phyloP scores from a whole-genome alignment of 2,797 vertebrate genomes.

The Mus spretus region DNA sequence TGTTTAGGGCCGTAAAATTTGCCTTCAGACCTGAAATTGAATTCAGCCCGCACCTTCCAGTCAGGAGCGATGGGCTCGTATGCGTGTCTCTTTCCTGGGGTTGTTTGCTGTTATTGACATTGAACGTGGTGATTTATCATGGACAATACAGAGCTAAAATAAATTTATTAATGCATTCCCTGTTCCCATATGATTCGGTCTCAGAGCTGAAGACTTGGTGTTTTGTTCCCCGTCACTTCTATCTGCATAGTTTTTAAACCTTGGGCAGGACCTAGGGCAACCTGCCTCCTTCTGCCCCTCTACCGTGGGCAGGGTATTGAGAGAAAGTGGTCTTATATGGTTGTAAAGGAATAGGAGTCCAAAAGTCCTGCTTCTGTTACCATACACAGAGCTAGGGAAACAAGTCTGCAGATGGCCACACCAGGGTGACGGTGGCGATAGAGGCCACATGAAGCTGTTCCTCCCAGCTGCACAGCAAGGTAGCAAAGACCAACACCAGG shows the following conservation, averaged over 20 bases:
- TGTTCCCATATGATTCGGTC: slow-evolving; percentile 69
- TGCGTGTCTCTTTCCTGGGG: slow-evolving; percentile 81
- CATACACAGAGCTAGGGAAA: neutral
- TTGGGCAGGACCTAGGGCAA: neutral
- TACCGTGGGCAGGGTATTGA: slow-evolving; percentile 65
- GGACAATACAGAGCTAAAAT: slow-evolving; percentile 81
- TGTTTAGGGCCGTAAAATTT: slow-evolving; percentile 86
- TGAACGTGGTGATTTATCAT: slow-evolving; percentile 84
- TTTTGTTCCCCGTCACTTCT: slow-evolving; percentile 79
- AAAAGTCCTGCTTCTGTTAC: neutral
- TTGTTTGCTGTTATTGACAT: slow-evolving; percentile 85
- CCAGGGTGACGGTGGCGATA: neutral
- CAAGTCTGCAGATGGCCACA: neutral
- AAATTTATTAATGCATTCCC: slow-evolving; percentile 86
- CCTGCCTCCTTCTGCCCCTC: slow-evolving; percentile 28
- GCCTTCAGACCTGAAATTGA: slow-evolving; percentile 84
- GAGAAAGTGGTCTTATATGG: rapidly evolving
- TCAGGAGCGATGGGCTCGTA: slow-evolving; percentile 68
- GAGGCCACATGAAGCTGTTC: rapidly evolving
- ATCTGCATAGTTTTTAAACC: slow-evolving; percentile 28
- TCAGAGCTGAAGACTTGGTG: slow-evolving; percentile 44
- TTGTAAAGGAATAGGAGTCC: neutral
- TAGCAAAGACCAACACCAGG: neutral
- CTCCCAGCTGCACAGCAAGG: neutral
- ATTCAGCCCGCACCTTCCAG: slow-evolving; percentile 81